Evolutionary conservation across 1,140 invertebrate genomes (phyloP).

Genomic region (Drosophila fuyamai): DNA sequence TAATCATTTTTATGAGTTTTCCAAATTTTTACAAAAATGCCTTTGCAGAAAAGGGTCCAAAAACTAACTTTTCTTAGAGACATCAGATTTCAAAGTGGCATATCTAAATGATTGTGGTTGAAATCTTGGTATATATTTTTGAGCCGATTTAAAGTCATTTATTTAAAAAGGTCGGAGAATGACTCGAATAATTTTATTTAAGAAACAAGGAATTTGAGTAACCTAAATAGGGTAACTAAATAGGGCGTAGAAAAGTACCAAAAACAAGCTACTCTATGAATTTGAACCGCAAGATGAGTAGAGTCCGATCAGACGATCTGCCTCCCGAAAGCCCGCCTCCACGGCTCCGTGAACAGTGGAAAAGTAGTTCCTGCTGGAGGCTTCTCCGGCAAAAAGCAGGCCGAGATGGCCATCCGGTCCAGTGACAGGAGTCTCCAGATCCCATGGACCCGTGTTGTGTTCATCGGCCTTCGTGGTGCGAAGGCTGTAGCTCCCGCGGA

Average conservation of each 20-base stretch:
- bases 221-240: not conserved
- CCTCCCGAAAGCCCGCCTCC: conserved; percentile 91
- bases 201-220: not conserved
- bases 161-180: too few relatives aligned
- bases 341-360: conserved; percentile 93
- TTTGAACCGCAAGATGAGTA: conserved; percentile 21
- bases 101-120: too few relatives aligned
- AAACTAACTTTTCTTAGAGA: too few relatives aligned
- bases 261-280: not conserved
- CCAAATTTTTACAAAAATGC: too few relatives aligned
- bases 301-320: conserved; percentile 84
- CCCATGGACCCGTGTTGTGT: conserved; percentile 80
- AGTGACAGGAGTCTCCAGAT: conserved; percentile 43
- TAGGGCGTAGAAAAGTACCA: not conserved
- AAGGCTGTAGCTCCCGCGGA: conserved; percentile 89
- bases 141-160: too few relatives aligned
- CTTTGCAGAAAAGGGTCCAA: too few relatives aligned
- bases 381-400: conserved; percentile 90
- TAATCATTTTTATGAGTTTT: too few relatives aligned
- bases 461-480: conserved; percentile 86
- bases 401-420: conserved; percentile 31
- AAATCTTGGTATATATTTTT: too few relatives aligned
- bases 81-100: too few relatives aligned
- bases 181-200: not conserved
- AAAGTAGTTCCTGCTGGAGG: conserved; percentile 88